Conservation (phyloP, 2,113 vertebrate species). For the Neolamprologus hecqui region DNA sequence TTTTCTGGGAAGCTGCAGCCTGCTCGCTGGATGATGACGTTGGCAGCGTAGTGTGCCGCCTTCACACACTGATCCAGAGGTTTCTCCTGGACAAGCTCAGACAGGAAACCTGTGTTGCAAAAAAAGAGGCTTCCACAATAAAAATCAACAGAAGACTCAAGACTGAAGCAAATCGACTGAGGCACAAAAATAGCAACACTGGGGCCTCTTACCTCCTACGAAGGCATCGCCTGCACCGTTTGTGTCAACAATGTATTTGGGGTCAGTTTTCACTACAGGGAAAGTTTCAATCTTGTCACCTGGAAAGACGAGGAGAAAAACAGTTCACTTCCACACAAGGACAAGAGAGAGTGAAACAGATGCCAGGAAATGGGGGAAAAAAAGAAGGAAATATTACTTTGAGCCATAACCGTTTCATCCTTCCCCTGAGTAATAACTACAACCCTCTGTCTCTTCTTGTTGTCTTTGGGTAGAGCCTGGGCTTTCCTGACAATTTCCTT, state of each 20-base stretch:
- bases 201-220: slow-evolving; percentile 82
- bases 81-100: slow-evolving; percentile 84
- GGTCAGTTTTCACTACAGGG: slow-evolving; percentile 84
- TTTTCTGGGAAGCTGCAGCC: slow-evolving; percentile 98
- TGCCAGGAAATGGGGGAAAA: background rate
- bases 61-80: slow-evolving; percentile 83
- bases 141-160: background rate
- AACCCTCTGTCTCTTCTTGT: slow-evolving; percentile 81
- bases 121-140: background rate
- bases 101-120: slow-evolving; percentile 82
- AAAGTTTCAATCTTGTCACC: slow-evolving; percentile 78
- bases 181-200: background rate
- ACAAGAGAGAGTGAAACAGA: background rate
- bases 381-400: slow-evolving; percentile 62
- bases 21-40: slow-evolving; percentile 81
- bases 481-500: slow-evolving; percentile 87
- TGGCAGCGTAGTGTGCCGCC: slow-evolving; percentile 92
- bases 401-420: slow-evolving; percentile 80
- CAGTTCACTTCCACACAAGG: background rate
- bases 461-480: slow-evolving; percentile 86
- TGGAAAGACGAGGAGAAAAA: slow-evolving; percentile 49
- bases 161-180: background rate
- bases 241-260: slow-evolving; percentile 92
- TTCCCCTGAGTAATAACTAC: slow-evolving; percentile 93
- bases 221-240: slow-evolving; percentile 97